A percentile compares a stretch with the other conserved stretches of the same genome.
Conservation (phyloP, 2,113 vertebrate genomes). For the Chloroceryle aenea region DNA sequence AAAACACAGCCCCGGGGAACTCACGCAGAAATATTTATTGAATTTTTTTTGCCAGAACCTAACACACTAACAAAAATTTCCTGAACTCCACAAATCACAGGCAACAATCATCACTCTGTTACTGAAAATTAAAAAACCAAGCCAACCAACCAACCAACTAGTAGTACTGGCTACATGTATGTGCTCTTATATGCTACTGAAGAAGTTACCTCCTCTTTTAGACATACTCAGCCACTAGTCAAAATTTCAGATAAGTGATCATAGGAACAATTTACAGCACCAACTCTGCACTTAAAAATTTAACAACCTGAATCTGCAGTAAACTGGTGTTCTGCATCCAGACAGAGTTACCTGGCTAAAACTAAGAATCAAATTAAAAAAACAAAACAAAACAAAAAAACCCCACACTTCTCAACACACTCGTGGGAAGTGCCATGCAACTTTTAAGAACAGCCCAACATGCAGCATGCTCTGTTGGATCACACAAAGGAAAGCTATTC, state of each 20-base stretch:
- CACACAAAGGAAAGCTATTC: not conserved
- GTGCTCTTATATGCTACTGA: not conserved
- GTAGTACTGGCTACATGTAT: not conserved
- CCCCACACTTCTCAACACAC: not conserved
- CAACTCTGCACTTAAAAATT: not conserved
- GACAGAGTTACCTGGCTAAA: not conserved
- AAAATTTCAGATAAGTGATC: not conserved
- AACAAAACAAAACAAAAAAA: too few relatives aligned
- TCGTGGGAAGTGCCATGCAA: not conserved
- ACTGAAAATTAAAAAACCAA: not conserved
- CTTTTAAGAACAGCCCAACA: not conserved
- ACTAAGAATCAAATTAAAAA: not conserved
- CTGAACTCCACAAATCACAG: not conserved
- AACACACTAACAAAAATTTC: not conserved
- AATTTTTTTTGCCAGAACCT: not conserved
- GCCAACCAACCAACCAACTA: not conserved
- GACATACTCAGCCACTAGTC: not conserved
- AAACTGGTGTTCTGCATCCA: not conserved
- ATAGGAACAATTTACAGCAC: not conserved
- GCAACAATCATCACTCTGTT: not conserved
- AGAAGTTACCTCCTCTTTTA: not conserved
- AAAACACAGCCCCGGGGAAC: not conserved
- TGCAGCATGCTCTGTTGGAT: not conserved
- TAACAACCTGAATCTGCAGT: not conserved
- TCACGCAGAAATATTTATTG: not conserved